Conservation (phyloP, 2,888 invertebrate species). For the Hesperia comma region DNA sequence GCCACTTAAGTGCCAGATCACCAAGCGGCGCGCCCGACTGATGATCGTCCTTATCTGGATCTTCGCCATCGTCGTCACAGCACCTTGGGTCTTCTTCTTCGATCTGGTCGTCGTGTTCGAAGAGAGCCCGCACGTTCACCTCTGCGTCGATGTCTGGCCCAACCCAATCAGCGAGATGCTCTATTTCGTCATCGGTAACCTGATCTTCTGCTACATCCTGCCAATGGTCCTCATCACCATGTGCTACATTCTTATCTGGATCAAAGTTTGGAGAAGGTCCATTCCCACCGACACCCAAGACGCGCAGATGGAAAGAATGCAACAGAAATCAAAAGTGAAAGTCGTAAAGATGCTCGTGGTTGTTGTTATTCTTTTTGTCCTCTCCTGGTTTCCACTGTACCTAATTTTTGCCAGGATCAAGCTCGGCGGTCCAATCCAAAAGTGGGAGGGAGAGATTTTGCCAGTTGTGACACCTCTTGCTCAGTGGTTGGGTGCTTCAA, state of each 20-base stretch:
- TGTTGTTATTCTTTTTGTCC: slow-evolving; percentile 95
- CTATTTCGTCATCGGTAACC: slow-evolving; percentile 94
- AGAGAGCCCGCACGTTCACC: slow-evolving; percentile 89
- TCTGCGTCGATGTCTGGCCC: slow-evolving; percentile 94
- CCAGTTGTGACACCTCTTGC: slow-evolving; percentile 93
- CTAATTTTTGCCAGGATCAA: slow-evolving; percentile 94
- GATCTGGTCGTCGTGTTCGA: slow-evolving; percentile 90
- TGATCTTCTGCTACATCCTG: slow-evolving; percentile 94
- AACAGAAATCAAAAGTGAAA: slow-evolving; percentile 96
- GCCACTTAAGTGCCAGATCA: slow-evolving; percentile 95
- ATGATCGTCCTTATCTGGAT: slow-evolving; percentile 96
- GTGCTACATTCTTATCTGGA: slow-evolving; percentile 96
- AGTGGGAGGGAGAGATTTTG: slow-evolving; percentile 91
- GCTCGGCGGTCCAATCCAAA: slow-evolving; percentile 88
- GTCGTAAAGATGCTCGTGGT: slow-evolving; percentile 97
- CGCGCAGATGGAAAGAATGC: slow-evolving; percentile 95
- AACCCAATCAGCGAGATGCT: slow-evolving; percentile 90
- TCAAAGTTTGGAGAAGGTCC: slow-evolving; percentile 93
- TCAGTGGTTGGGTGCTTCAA: slow-evolving; percentile 96
- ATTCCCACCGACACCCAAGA: slow-evolving; percentile 96
- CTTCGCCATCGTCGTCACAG: slow-evolving; percentile 91
- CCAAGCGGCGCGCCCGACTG: slow-evolving; percentile 92
- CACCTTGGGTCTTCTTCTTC: slow-evolving; percentile 96
- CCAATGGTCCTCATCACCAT: slow-evolving; percentile 95
- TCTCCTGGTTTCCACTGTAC: slow-evolving; percentile 97